These are phyloP conservation scores for Tetramorium bicarinatum DNA, from an alignment of 2,888 invertebrate species.

Conservation along the genomic window DNA sequence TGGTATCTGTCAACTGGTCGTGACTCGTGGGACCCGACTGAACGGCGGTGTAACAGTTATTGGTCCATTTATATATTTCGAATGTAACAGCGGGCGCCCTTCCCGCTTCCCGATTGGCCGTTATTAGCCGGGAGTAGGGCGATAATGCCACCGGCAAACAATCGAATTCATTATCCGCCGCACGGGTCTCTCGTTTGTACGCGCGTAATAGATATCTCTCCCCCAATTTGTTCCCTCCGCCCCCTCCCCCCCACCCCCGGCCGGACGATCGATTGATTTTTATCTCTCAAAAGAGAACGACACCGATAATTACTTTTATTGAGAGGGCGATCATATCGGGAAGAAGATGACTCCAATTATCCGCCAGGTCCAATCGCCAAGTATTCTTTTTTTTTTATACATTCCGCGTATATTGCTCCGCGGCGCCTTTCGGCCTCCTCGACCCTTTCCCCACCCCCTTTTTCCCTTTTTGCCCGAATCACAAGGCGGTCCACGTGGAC, in stretches of 20 bases:
- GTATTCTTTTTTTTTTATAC: no score
- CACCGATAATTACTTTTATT: conserved; percentile 73
- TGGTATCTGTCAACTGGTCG: conserved; percentile 60
- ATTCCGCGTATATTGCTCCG: neutral
- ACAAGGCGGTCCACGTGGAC: neutral
- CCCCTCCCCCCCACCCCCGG: conserved; percentile 51
- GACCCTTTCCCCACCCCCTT: neutral
- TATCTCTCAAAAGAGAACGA: conserved; percentile 63
- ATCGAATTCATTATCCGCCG: conserved; percentile 75
- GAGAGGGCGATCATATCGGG: conserved; percentile 68
- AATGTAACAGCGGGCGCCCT: conserved; percentile 83
- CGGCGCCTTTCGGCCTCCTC: neutral
- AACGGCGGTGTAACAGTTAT: conserved; percentile 77
- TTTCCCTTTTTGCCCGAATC: neutral
- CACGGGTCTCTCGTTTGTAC: conserved; percentile 66
- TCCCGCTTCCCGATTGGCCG: conserved; percentile 83
- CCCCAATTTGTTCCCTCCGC: conserved; percentile 70
- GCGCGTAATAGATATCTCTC: conserved; percentile 66
- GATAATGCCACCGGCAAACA: conserved; percentile 74
- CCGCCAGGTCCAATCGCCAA: conserved; percentile 17
- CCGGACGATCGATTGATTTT: conserved; percentile 65
- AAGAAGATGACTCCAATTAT: conserved; percentile 67
- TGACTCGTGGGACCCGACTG: conserved; percentile 78
- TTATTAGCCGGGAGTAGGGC: conserved; percentile 71
- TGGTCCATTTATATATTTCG: conserved; percentile 85